Evolutionary conservation across 2,888 invertebrate genomes (phyloP).

Genomic region (Seira musarum): DNA sequence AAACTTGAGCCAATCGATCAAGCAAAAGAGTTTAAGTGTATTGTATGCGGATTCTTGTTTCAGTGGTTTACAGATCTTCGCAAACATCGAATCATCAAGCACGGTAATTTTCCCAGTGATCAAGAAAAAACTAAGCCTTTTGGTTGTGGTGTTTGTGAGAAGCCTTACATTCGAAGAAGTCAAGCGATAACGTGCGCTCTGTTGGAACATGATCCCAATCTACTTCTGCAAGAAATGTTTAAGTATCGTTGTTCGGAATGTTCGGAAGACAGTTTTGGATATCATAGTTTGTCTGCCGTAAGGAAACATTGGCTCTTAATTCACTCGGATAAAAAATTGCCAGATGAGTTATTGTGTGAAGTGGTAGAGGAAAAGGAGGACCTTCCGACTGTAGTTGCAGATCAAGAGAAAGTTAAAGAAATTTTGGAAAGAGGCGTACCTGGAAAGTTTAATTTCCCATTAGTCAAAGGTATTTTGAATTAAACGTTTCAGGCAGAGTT

Average conservation of each 20-base stretch:
- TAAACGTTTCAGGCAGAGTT: neutral
- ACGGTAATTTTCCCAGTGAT: constrained; percentile 21
- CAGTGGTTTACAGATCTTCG: neutral
- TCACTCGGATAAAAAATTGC: constrained; percentile 19
- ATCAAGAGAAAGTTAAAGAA: constrained; percentile 25
- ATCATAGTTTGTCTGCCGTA: constrained; percentile 19
- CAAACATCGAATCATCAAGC: constrained; percentile 10
- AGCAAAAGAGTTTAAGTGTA: neutral
- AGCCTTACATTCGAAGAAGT: constrained; percentile 5
- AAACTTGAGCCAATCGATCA: neutral
- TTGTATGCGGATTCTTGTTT: neutral
- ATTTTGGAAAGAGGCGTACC: constrained; percentile 18
- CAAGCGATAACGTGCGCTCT: constrained; percentile 43
- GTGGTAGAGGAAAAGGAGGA: neutral
- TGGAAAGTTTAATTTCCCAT: neutral
- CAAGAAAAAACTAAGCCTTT: constrained; percentile 26
- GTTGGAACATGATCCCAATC: constrained; percentile 37
- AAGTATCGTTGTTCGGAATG: constrained; percentile 41
- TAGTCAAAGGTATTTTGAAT: constrained; percentile 3
- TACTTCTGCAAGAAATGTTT: constrained; percentile 32
- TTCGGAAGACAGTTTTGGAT: constrained; percentile 31
- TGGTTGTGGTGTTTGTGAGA: constrained; percentile 44
- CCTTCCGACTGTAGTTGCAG: neutral
- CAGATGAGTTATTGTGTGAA: constrained; percentile 1
- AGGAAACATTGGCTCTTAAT: constrained; percentile 26